Evolutionary conservation across 2,113 vertebrate genomes (phyloP).

Genomic region (Sylvia atricapilla): DNA sequence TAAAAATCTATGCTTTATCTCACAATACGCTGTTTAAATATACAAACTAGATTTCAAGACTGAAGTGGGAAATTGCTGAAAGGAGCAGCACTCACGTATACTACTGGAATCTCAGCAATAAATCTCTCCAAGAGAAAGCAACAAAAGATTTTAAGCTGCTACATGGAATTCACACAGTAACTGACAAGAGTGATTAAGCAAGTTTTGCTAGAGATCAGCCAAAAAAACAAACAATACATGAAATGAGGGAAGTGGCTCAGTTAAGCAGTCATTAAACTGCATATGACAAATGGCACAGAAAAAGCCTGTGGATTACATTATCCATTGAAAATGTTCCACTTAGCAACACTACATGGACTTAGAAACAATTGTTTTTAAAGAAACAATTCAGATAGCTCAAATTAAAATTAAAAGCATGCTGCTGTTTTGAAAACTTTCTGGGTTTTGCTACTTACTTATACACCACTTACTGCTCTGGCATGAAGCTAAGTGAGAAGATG

Average conservation of each 20-base stretch:
- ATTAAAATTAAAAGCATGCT: slow-evolving; percentile 56
- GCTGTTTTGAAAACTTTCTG: slow-evolving; percentile 61
- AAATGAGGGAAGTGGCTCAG: slow-evolving; percentile 47
- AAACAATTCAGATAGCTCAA: slow-evolving; percentile 42
- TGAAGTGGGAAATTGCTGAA: slow-evolving; percentile 53
- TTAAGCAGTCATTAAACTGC: slow-evolving; percentile 46
- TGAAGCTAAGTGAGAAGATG: slow-evolving; percentile 68
- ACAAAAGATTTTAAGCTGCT: slow-evolving; percentile 37
- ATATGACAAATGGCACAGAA: slow-evolving; percentile 47
- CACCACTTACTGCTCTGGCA: slow-evolving; percentile 56
- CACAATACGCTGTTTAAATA: slow-evolving; percentile 17
- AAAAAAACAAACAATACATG: slow-evolving; percentile 66
- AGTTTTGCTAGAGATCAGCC: slow-evolving; percentile 59
- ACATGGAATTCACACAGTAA: not conserved
- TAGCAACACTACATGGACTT: slow-evolving; percentile 53
- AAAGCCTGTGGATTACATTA: slow-evolving; percentile 49
- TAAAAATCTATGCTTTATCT: slow-evolving; percentile 19
- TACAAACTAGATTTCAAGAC: slow-evolving; percentile 48
- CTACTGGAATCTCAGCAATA: slow-evolving; percentile 50
- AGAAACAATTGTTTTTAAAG: slow-evolving; percentile 48
- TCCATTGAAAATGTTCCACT: slow-evolving; percentile 50
- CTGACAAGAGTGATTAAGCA: slow-evolving; percentile 30
- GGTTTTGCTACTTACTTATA: slow-evolving; percentile 44
- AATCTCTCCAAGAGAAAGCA: slow-evolving; percentile 50
- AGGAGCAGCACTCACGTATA: slow-evolving; percentile 40